These are phyloP conservation scores for Heliconius melpomene DNA, from an alignment of 1,140 invertebrate genomes.

Conservation along the genomic window DNA sequence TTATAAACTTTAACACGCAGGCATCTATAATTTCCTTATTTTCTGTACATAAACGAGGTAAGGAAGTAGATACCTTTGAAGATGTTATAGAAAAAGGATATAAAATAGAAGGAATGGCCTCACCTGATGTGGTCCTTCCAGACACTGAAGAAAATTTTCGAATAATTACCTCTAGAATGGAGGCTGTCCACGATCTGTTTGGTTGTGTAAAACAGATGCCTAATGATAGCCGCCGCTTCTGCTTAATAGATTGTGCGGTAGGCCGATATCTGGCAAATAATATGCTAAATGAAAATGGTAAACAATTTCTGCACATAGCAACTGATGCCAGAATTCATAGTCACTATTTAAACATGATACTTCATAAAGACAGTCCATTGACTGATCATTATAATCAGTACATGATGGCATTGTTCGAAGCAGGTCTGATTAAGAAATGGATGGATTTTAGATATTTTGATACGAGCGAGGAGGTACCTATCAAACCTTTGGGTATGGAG, in stretches of 20 bases:
- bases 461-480: slow-evolving; percentile 42
- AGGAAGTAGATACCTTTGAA: slow-evolving; percentile 73
- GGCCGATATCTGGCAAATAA: slow-evolving; percentile 66
- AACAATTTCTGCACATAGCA: slow-evolving; percentile 71
- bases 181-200: slow-evolving; percentile 56
- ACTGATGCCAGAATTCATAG: slow-evolving; percentile 70
- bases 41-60: slow-evolving; percentile 64
- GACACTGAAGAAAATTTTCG: slow-evolving; percentile 60
- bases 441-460: slow-evolving; percentile 48
- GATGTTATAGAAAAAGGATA: slow-evolving; percentile 70
- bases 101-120: slow-evolving; percentile 68
- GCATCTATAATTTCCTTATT: slow-evolving; percentile 75
- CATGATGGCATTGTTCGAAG: slow-evolving; percentile 60
- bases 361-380: slow-evolving; percentile 60
- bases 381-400: slow-evolving; percentile 56
- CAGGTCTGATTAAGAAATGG: slow-evolving; percentile 48
- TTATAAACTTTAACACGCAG: slow-evolving; percentile 70
- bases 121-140: slow-evolving; percentile 72
- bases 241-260: slow-evolving; percentile 72
- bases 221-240: slow-evolving; percentile 64
- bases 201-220: slow-evolving; percentile 62
- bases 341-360: slow-evolving; percentile 65
- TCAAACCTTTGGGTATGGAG: slow-evolving; percentile 44
- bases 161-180: slow-evolving; percentile 63
- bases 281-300: slow-evolving; percentile 64